Base-by-base conservation (phyloP, 2,797 vertebrate genomes). In the Rhynchotus rufescens region DNA sequence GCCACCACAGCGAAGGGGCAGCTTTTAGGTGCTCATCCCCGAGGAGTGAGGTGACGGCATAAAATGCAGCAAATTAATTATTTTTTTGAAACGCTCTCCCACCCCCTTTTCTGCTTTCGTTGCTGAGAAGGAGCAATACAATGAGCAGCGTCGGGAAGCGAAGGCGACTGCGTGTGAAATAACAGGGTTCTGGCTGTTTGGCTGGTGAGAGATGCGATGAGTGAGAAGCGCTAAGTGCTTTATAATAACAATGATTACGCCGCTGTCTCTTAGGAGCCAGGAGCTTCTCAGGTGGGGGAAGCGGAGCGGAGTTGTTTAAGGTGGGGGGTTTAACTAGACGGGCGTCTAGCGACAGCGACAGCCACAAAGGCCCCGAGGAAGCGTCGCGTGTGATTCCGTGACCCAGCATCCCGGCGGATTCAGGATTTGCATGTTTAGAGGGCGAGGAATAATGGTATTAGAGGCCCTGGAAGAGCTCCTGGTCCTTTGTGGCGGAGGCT, bases 231-330 rank as follows among this genome's bases (percentile, higher is more conserved):
- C 86, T 96, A 96, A 96, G 96, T 96, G 96, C 91, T 97, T 93
- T 91, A 89, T 97, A 96, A 96, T 96, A 96, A 96, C 96, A 93
- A 91, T 96, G 93, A 96, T 97, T 96, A 95, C 80, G 69, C n/a
- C 7, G 22, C 67, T 75, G 88, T 74, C 68, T 95, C 84, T 78
- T 71, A 79, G 86, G 79, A 94, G 85, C 59, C 83, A 93, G 93
- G 89, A 92, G 86, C 82, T 86, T 90, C 89, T 82, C 92, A 90
- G 92, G 93, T 90, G 80, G 83, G 79, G 76, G 79, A 86, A 61
- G 88, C 54, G 71, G 57, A 91, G 40, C 57, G 56, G 52, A 34
- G 51, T 89, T 96, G 87, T 90, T 94, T 90, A 92, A 93, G 71
- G 61, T 65, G 72, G 71, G 80, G 66, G 51, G 16, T 91, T 96